Evolutionary conservation across 2,888 invertebrate genomes (phyloP), one percentile per base, ranked within the genome.

Genomic region (Hybos culiciformis): DNA sequence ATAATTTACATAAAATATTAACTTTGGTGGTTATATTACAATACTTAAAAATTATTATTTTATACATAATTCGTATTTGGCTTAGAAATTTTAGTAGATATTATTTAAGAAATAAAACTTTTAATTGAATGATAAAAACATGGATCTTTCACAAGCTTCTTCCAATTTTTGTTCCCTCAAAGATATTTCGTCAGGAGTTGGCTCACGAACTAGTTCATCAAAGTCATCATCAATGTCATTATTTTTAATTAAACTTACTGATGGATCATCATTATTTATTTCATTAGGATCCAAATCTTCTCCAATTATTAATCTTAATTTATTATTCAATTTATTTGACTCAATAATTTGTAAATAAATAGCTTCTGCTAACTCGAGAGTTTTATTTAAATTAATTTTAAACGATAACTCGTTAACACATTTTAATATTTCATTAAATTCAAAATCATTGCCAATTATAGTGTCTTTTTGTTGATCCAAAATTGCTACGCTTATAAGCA

Each of bases 371-470:
- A 80, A 78, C 53, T 81, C 80, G 19, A 97, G 67, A 39, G 84
- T 83, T 50, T 78, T 74, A 46, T 84, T 80, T 8, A 97, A 71
- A 57, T 93, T 82, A 39, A 97, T 78, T 49, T 82, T 78, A 62
- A 86, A 78, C 11, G 90, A 85, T 49, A 97, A 69, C 61, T 97
- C 96, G 68, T 98, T 98, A 48, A 97, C 84, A 61, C 97, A 93
- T 72, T 92, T 92, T 24, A 94, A 69, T 59, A 94, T 96, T 71
- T 97, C 97, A 8, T 90, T 94, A 60, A 97, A 88, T 43, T 93
- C 94, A 66, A 85, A 96, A 56, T 83, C 78, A 62, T 84, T 87
- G 54, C 84, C 84, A 57, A 96, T 91, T n/a, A 98, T 74, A 18
- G 79, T 74, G 46, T 78, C 75, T 54, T 86, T 87, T 63, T 97